Base-by-base conservation (phyloP, 1,140 invertebrate species). In the Pinna nobilis region DNA sequence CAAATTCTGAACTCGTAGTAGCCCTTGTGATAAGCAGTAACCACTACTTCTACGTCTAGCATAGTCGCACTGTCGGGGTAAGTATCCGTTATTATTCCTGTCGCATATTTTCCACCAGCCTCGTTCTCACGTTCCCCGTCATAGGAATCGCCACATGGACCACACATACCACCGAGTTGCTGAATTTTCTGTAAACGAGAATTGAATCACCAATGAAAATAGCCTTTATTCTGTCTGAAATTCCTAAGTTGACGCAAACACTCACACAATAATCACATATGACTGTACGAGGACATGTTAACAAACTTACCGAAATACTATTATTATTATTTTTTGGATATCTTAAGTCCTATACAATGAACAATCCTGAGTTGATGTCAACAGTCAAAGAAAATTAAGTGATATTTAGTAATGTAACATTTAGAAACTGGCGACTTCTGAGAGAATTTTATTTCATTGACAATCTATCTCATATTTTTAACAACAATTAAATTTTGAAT, bases 71-170 rank as follows among this genome's bases (percentile, higher is more conserved):
- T 80, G 9, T 47, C 30, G 6, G 68, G 49, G 15, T 61, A 67
- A 13, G 49, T 6, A 20, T 55, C 23, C 0, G 35, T n/a, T 23
- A 76, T 76, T 3, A 76, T 35, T 28, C 74, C 74, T 5, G 15
- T 13, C 18, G 61, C 74, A 33, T 76, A 76, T 57, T 76, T 76
- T 55, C 87, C 88, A 0, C 83, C 84, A 60, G 82, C 82, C 71
- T 89, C 88, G 71, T 89, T 84, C 28, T 78, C 75, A 15, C 86
- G 73, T 71, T 72, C 37, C 13, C 60, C 74, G 49, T 81, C 67
- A 63, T 73, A 81, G 0, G 81, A 74, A 39, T 89, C 88, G 7
- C 89, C 89, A 80, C 89, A 90, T 13, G 87, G 71, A 23, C 89
- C 89, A 75, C 89, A 90, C 63, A 83, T 82, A 7, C 87, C 87